phyloP scores from a whole-genome alignment of 2,888 invertebrate species.

The Ceramica pisi region DNA sequence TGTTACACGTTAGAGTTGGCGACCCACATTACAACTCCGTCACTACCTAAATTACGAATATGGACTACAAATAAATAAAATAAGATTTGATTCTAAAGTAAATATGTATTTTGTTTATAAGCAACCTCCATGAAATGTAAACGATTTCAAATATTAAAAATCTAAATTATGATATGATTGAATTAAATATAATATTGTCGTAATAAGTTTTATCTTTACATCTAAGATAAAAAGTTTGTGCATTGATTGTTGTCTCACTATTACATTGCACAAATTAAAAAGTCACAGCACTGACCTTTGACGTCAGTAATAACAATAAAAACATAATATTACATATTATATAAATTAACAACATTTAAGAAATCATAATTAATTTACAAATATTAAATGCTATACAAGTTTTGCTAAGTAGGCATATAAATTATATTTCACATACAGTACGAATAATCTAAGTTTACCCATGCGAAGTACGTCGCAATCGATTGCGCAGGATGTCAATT shows the following conservation, averaged over 20 bases:
- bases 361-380: neutral
- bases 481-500: no score
- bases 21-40: no score
- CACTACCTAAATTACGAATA: no score
- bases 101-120: conserved; percentile 19
- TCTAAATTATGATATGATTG: neutral
- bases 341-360: neutral
- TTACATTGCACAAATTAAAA: neutral
- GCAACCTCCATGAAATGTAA: conserved; percentile 1
- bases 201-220: conserved; percentile 1
- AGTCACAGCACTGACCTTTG: neutral
- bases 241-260: conserved; percentile 1
- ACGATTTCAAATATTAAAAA: conserved; percentile 5
- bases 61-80: conserved; percentile 19
- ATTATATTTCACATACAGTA: neutral
- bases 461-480: no score
- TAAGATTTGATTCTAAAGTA: conserved; percentile 2
- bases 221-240: neutral
- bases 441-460: no score
- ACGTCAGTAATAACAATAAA: neutral
- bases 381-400: neutral
- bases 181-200: conserved; percentile 5
- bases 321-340: neutral
- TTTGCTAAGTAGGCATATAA: neutral
- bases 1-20: no score